A percentile compares a stretch with the other conserved stretches of the same genome.
These are phyloP conservation scores for Drosophila ochracea DNA, from an alignment of 2,888 invertebrate species.

Conservation along the genomic window DNA sequence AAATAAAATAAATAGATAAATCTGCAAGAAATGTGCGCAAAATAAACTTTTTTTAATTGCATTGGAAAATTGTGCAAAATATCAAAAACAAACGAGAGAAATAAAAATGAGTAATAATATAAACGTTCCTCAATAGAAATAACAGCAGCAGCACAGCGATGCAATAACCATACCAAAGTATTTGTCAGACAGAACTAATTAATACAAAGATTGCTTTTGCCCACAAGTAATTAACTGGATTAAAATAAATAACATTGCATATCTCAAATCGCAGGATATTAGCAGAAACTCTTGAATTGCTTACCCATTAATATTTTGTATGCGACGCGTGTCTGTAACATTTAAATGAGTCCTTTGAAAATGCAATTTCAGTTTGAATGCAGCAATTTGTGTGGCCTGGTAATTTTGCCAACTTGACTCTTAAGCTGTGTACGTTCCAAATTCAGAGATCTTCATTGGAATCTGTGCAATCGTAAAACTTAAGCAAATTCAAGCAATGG, in stretches of 20 bases:
- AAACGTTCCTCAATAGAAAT: neutral
- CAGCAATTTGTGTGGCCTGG: conserved; percentile 17
- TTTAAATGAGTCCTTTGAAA: conserved; percentile 14
- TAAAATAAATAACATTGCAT: neutral
- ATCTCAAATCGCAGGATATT: neutral
- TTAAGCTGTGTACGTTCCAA: conserved; percentile 27
- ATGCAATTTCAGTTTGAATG: conserved; percentile 28
- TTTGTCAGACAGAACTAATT: neutral
- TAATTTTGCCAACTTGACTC: conserved; percentile 19
- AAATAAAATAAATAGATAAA: conserved; percentile 10
- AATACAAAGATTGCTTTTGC: neutral
- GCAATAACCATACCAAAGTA: neutral
- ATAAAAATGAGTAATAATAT: neutral
- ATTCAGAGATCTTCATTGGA: conserved; percentile 31
- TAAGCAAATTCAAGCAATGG: conserved; percentile 40
- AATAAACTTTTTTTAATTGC: conserved; percentile 24
- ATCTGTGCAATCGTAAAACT: conserved; percentile 63
- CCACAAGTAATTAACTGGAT: neutral
- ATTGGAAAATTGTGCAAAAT: neutral
- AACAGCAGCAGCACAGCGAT: neutral
- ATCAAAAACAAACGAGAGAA: neutral
- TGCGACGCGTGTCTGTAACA: conserved; percentile 13
- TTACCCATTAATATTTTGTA: conserved; percentile 15
- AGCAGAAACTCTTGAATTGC: neutral
- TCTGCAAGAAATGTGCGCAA: conserved; percentile 17